Base-by-base conservation (phyloP, 2,113 vertebrate species). In the Chaenogobius annularis region DNA sequence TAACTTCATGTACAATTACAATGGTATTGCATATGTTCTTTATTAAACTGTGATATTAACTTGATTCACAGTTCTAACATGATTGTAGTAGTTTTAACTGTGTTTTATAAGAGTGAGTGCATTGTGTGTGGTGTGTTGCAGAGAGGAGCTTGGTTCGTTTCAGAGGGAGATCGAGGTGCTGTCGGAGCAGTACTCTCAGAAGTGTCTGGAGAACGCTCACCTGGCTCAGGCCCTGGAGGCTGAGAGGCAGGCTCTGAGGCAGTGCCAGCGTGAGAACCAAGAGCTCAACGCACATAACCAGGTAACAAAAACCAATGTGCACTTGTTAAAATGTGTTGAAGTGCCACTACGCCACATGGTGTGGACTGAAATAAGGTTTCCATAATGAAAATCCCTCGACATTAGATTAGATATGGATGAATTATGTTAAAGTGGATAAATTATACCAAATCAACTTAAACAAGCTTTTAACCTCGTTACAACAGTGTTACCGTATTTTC, bases 271-370 rank as follows among this genome's bases (percentile, higher is more conserved):
- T 54, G 94, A 95, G 87, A 95, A 95, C 88, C 93, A 95, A 87
- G 94, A 94, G 85, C 94, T 95, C 74, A 95, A 95, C 31, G 92
- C 93, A 7, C 94, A 94, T 90, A 94, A 94, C 87, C 94, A 95
- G 93, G 94, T 95, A 70, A 1, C n/a, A 55, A 10, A 19, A 9
- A 20, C 19, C 19, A 40, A 9, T 31, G 26, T 31, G 26, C 26
- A 31, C 26, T 31, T 31, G 37, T 40, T 40, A 40, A 40, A 6
- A 40, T 40, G 3, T 40, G 37, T 5, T 9, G 37, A 31, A 9
- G 37, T 9, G 37, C 37, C 37, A 6, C 0, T 40, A 7, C 37
- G 5, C 8, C 37, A 40, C 37, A 40, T 5, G 5, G 37, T 40
- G 37, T 2, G 37, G 37, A 40, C 26, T 31, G 26, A 31, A 31